Percentiles rank a stretch among this genome's conserved stretches.
These are phyloP conservation scores for Synaphobranchus kaupii DNA, from an alignment of 2,797 vertebrate species.

Conservation along the genomic window DNA sequence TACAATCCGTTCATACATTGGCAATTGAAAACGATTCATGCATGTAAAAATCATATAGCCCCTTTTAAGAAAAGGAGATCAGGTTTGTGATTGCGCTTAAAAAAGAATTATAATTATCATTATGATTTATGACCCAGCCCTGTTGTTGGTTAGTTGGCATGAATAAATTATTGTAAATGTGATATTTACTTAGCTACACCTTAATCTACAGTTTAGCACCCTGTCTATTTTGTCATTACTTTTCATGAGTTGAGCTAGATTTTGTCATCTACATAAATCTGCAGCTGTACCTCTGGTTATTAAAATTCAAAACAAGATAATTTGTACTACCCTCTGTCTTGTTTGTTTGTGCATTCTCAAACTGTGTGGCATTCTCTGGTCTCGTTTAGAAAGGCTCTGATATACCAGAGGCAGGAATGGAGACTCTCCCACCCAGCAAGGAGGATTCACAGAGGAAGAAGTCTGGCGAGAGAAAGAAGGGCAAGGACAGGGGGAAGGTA, in stretches of 20 bases:
- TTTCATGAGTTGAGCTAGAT: neutral
- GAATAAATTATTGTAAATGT: neutral
- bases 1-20: too few relatives aligned
- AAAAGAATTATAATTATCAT: neutral
- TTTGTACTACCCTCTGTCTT: neutral
- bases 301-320: neutral
- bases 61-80: too few relatives aligned
- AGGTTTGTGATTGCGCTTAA: too few relatives aligned
- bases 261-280: neutral
- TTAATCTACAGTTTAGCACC: neutral
- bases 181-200: neutral
- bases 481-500: constrained; percentile 73
- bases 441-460: constrained; percentile 65
- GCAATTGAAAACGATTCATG: too few relatives aligned
- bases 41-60: too few relatives aligned
- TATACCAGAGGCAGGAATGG: constrained; percentile 53
- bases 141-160: neutral
- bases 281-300: neutral
- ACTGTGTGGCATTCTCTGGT: neutral
- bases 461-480: constrained; percentile 68
- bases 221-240: neutral
- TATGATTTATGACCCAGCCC: too few relatives aligned
- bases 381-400: constrained; percentile 56
- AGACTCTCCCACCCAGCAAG: constrained; percentile 56
- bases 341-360: neutral